These are phyloP conservation scores for Xestoiulus laeticollis DNA, from an alignment of 2,888 invertebrate genomes.

Conservation along the genomic window DNA sequence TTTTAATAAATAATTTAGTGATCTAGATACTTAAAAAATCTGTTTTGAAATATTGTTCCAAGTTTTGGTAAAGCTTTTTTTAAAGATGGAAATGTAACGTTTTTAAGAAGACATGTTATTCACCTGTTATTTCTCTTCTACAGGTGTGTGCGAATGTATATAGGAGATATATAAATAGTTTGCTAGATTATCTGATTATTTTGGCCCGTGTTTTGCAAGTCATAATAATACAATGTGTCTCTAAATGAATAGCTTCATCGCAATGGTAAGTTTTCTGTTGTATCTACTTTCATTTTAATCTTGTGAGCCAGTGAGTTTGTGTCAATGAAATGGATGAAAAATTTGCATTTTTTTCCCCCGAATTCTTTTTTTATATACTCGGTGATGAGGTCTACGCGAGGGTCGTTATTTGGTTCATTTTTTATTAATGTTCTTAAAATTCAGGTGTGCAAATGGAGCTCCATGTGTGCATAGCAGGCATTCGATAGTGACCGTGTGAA, in stretches of 20 bases:
- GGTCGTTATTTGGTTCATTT: conserved; percentile 39
- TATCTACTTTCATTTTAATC: conserved; percentile 30
- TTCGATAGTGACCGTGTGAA: conserved; percentile 35
- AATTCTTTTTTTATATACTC: not conserved
- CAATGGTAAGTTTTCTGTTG: conserved; percentile 28
- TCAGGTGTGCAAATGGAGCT: conserved; percentile 28
- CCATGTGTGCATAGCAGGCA: conserved; percentile 36
- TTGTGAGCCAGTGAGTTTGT: conserved; percentile 6
- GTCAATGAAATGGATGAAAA: conserved; percentile 24
- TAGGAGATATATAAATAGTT: not conserved
- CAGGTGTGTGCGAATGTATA: conserved; percentile 5
- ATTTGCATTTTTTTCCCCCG: not conserved
- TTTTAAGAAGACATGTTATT: not conserved
- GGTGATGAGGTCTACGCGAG: not conserved
- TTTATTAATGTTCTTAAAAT: conserved; percentile 27
- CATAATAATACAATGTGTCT: not conserved
- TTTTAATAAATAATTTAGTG: not conserved
- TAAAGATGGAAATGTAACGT: not conserved
- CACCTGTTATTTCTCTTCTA: not conserved
- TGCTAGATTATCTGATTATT: conserved; percentile 39
- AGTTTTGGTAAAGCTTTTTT: not conserved
- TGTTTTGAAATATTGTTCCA: not conserved
- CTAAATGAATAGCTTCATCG: conserved; percentile 41
- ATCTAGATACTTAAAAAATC: not conserved
- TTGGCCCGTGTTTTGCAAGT: conserved; percentile 35